These are phyloP conservation scores for Drosophila rubida DNA, from an alignment of 2,888 invertebrate species.

Conservation along the genomic window DNA sequence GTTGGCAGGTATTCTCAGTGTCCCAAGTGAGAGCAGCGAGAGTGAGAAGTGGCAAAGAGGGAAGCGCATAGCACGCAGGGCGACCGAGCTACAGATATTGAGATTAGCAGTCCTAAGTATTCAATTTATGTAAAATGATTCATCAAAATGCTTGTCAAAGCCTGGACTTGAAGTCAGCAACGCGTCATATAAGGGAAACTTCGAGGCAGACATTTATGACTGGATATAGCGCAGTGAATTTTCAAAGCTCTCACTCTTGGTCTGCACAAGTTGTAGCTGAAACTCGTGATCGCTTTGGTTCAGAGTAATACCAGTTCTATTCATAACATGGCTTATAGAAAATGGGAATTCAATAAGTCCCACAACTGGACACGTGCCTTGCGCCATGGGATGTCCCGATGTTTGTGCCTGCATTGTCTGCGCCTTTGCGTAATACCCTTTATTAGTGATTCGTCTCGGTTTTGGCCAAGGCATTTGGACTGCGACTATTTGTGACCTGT, in stretches of 20 bases:
- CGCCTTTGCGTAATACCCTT: conserved; percentile 33
- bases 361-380: conserved; percentile 27
- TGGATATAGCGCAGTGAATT: too few species aligned
- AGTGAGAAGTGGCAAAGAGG: neutral
- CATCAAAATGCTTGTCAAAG: too few species aligned
- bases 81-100: neutral
- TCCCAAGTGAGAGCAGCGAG: neutral
- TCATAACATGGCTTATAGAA: too few species aligned
- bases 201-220: too few species aligned
- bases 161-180: too few species aligned
- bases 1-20: conserved; percentile 19
- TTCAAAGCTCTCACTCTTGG: too few species aligned
- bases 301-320: too few species aligned
- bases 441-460: conserved; percentile 32
- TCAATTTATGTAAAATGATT: too few species aligned
- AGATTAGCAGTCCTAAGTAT: neutral
- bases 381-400: neutral
- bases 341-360: too few species aligned
- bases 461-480: conserved; percentile 10
- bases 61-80: neutral
- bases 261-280: too few species aligned
- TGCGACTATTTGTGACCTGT: conserved; percentile 1
- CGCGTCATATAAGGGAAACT: too few species aligned
- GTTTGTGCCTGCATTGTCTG: neutral
- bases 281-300: too few species aligned